These are phyloP conservation scores for Chironomus striatipennis DNA, from an alignment of 1,140 invertebrate genomes.

Conservation along the genomic window DNA sequence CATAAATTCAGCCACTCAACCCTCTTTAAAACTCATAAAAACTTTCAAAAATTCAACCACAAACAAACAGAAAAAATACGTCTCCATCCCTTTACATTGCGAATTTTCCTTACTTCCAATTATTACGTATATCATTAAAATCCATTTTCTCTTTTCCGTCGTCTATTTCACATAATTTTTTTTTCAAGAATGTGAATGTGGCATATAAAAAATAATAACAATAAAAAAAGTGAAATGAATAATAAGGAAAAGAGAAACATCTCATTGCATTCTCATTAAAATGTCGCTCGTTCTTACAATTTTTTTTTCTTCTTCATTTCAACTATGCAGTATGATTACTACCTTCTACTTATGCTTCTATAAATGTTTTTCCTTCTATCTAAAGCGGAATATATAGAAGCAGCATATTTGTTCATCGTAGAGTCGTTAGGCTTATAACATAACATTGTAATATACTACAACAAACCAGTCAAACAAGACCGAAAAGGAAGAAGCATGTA, in stretches of 20 bases:
- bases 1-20: too few relatives aligned
- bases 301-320: too few relatives aligned
- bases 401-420: too few relatives aligned
- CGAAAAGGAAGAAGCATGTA: too few relatives aligned
- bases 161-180: too few relatives aligned
- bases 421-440: too few relatives aligned
- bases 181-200: background rate
- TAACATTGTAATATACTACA: too few relatives aligned
- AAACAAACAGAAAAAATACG: too few relatives aligned
- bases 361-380: background rate
- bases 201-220: slow-evolving; percentile 1
- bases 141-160: background rate
- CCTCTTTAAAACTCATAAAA: too few relatives aligned
- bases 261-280: slow-evolving; percentile 8
- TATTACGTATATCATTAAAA: slow-evolving; percentile 14
- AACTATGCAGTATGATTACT: background rate
- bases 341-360: slow-evolving; percentile 3
- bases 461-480: too few relatives aligned
- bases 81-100: background rate
- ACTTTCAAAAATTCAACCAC: too few relatives aligned
- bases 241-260: background rate
- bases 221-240: background rate
- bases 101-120: background rate
- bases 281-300: background rate
- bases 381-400: too few relatives aligned